A percentile compares a stretch with the other conserved stretches of the same genome.
phyloP scores from a whole-genome alignment of 2,888 invertebrate species.

The Plebejus argus region DNA sequence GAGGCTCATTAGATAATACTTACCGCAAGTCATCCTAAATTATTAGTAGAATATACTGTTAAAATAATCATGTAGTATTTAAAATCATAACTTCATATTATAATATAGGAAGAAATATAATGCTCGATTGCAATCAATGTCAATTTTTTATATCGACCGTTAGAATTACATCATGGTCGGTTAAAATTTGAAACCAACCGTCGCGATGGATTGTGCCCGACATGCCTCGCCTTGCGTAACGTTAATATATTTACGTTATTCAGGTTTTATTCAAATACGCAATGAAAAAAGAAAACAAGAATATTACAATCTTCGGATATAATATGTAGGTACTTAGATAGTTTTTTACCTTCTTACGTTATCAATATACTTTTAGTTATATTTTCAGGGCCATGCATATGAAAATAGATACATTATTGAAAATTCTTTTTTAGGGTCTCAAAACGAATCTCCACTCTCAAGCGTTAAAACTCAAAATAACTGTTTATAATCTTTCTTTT shows the following conservation, averaged over 20 bases:
- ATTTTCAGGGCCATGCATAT: no score
- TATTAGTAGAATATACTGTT: background rate
- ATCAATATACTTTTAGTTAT: background rate
- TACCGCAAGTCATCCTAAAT: slow-evolving; percentile 20
- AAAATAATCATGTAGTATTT: background rate
- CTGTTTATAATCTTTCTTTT: background rate
- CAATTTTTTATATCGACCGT: slow-evolving; percentile 52
- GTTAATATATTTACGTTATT: slow-evolving; percentile 44
- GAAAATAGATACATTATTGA: no score
- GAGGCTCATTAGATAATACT: slow-evolving; percentile 12
- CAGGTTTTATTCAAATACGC: slow-evolving; percentile 29
- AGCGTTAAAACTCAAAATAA: background rate
- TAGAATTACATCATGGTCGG: slow-evolving; percentile 56
- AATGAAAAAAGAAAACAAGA: background rate
- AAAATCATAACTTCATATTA: background rate
- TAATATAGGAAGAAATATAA: background rate
- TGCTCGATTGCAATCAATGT: slow-evolving; percentile 59
- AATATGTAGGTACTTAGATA: no score
- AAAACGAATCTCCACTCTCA: background rate
- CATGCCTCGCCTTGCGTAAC: slow-evolving; percentile 64
- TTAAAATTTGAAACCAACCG: slow-evolving; percentile 52
- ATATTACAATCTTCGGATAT: background rate
- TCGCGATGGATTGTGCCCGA: slow-evolving; percentile 52
- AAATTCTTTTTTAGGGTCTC: background rate
- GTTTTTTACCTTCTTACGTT: background rate